Percentiles rank a stretch among this genome's conserved stretches.
phyloP scores from a whole-genome alignment of 2,888 invertebrate genomes.

The Cheilosia soror region DNA sequence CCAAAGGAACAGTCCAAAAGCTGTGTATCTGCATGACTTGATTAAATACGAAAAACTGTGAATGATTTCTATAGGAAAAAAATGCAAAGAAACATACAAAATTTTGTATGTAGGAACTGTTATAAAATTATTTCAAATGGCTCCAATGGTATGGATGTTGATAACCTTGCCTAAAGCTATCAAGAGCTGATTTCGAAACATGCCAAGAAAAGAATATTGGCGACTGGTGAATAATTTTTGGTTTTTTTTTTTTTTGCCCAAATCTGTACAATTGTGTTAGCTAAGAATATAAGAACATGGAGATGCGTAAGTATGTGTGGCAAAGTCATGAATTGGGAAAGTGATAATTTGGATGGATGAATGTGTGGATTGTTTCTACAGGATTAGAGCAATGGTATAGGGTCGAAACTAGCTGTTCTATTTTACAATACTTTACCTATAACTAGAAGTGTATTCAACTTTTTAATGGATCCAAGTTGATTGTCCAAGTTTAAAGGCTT shows the following conservation, averaged over 20 bases:
- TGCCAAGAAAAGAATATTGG: neutral
- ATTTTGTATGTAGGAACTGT: constrained; percentile 5
- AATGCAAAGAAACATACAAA: neutral
- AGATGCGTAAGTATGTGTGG: too few relatives aligned
- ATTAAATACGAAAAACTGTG: constrained; percentile 5
- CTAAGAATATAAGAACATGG: too few relatives aligned
- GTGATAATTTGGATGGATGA: too few relatives aligned
- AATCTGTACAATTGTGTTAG: too few relatives aligned
- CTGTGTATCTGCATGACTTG: constrained; percentile 12
- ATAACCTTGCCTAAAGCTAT: constrained; percentile 53
- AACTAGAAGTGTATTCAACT: too few relatives aligned
- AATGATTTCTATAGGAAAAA: neutral
- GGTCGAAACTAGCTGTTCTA: too few relatives aligned
- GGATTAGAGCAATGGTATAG: too few relatives aligned
- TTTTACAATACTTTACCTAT: too few relatives aligned
- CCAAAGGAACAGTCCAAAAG: neutral
- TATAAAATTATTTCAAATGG: constrained; percentile 45
- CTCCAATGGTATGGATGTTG: constrained; percentile 21
- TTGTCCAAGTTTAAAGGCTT: too few relatives aligned
- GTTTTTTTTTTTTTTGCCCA: neutral
- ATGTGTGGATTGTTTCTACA: too few relatives aligned
- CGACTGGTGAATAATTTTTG: constrained; percentile 22
- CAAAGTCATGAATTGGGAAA: too few relatives aligned
- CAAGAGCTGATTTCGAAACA: constrained; percentile 10
- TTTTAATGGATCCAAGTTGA: too few relatives aligned